Evolutionary conservation across 2,888 invertebrate species (phyloP).

Genomic region (Coelopa pilipes): DNA sequence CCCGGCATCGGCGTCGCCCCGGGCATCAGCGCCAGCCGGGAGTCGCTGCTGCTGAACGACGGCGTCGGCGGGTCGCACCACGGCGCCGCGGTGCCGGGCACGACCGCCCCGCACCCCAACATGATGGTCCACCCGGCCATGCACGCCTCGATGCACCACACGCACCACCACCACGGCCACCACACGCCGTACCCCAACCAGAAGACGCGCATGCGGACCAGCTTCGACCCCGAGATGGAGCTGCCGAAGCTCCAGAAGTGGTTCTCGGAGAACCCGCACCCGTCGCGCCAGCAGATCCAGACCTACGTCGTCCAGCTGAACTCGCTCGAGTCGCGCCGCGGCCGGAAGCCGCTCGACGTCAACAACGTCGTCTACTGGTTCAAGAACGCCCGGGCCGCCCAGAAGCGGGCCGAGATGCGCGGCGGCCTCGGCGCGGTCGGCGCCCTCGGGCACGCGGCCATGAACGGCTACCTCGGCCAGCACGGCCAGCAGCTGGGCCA

Average conservation of each 20-base stretch:
- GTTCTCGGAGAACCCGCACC: conserved; percentile 98
- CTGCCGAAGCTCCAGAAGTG: conserved; percentile 95
- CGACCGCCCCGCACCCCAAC: conserved; percentile 49
- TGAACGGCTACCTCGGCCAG: conserved; percentile 64
- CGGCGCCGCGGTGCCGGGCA: conserved; percentile 46
- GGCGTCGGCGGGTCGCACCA: conserved; percentile 48
- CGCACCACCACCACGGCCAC: conserved; percentile 73
- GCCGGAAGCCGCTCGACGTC: conserved; percentile 92
- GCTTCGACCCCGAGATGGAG: conserved; percentile 96
- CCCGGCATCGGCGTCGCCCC: conserved; percentile 43
- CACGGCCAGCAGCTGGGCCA: conserved; percentile 59
- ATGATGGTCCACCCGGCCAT: conserved; percentile 77
- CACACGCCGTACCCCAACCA: conserved; percentile 76
- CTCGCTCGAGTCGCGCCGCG: conserved; percentile 88
- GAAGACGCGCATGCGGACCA: conserved; percentile 94
- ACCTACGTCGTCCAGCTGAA: conserved; percentile 95
- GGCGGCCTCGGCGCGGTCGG: conserved; percentile 66
- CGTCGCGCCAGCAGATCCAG: conserved; percentile 95
- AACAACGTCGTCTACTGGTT: conserved; percentile 98
- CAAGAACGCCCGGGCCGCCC: conserved; percentile 96
- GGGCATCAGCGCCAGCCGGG: conserved; percentile 52
- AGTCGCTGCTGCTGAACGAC: conserved; percentile 57
- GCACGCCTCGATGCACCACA: conserved; percentile 67
- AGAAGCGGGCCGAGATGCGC: conserved; percentile 88
- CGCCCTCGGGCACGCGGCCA: conserved; percentile 60